A percentile compares a stretch with the other conserved stretches of the same genome.
Conservation (phyloP, 1,140 invertebrate genomes). For the Trialeurodes vaporariorum region DNA sequence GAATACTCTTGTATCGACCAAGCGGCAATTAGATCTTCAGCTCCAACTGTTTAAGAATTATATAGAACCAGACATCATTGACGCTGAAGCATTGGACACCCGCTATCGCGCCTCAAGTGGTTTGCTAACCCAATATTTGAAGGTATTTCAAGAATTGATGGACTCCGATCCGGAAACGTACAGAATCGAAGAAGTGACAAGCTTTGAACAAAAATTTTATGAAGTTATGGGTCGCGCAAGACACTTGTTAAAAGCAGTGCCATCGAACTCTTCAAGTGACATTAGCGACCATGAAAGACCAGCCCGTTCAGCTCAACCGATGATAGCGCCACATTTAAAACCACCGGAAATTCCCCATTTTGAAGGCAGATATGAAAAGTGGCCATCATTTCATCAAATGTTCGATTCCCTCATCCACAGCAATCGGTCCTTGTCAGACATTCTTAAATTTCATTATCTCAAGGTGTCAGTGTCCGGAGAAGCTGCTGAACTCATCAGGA, state of each 20-base stretch:
- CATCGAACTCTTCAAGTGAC: not conserved
- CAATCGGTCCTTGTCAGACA: not conserved
- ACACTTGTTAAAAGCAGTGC: not conserved
- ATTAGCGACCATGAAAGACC: not conserved
- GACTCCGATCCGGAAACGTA: not conserved
- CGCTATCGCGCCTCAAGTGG: not conserved
- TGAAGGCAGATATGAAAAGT: not conserved
- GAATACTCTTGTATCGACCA: not conserved
- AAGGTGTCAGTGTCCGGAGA: not conserved
- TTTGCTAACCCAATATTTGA: not conserved
- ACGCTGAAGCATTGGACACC: not conserved
- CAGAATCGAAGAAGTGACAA: not conserved
- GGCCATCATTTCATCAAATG: not conserved
- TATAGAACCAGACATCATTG: not conserved
- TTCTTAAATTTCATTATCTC: not conserved
- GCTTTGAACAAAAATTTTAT: not conserved
- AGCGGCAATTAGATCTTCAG: not conserved
- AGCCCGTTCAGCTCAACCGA: not conserved
- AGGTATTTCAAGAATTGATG: constrained; percentile 1
- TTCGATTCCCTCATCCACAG: not conserved
- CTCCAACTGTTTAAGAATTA: not conserved
- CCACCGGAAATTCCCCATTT: not conserved
- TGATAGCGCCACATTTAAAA: not conserved
- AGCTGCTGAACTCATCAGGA: not conserved
- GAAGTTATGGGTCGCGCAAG: not conserved